phyloP scores from a whole-genome alignment of 2,888 invertebrate genomes.

The Dynastes maya region DNA sequence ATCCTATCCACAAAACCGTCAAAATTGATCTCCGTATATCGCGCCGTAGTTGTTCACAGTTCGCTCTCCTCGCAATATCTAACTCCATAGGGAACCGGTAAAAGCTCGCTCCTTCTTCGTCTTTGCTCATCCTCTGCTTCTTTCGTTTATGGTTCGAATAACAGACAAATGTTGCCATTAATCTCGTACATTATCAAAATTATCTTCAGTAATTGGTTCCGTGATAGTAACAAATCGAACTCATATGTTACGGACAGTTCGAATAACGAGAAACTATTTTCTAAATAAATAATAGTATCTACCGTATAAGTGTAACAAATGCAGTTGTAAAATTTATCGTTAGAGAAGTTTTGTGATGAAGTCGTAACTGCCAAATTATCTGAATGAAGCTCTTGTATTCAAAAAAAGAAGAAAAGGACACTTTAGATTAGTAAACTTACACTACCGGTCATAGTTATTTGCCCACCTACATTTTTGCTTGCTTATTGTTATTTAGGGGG shows the following conservation, averaged over 20 bases:
- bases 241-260: conserved; percentile 61
- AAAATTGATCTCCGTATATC: no score
- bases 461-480: no score
- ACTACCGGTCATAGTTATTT: no score
- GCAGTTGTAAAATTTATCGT: neutral
- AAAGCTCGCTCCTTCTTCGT: neutral
- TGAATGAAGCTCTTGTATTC: no score
- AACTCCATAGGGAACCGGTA: neutral
- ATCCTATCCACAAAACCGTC: no score
- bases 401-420: no score
- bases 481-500: no score
- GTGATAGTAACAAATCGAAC: conserved; percentile 65
- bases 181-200: conserved; percentile 63
- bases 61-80: neutral
- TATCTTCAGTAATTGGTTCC: conserved; percentile 64
- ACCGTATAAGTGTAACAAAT: neutral
- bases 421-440: no score
- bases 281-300: conserved; percentile 39
- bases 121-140: conserved; percentile 16
- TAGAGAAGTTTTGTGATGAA: no score
- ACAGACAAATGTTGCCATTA: conserved; percentile 40
- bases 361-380: no score
- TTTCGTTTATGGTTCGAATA: conserved; percentile 15
- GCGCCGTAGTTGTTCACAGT: no score
- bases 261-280: conserved; percentile 46